Evolutionary conservation across 1,140 invertebrate species (phyloP).

Genomic region (Pomacea maculata): DNA sequence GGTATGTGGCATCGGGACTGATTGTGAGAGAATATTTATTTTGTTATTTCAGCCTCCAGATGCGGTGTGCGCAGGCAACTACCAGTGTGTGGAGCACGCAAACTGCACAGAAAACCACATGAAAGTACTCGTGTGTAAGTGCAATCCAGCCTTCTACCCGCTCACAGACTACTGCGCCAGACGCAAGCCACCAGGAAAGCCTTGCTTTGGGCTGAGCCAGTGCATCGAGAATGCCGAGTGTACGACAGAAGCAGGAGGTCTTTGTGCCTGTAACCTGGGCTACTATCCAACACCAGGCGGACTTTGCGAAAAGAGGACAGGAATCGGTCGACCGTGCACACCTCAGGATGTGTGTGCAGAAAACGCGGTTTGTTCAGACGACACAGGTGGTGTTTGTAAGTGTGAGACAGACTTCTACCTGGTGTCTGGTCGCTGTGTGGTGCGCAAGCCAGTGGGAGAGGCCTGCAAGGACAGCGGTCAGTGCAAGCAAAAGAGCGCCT

Average conservation of each 20-base stretch:
- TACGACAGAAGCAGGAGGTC: conserved; percentile 5
- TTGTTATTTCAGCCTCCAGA: conserved; percentile 9
- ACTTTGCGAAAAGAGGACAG: conserved; percentile 22
- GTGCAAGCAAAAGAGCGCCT: conserved; percentile 19
- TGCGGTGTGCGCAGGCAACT: conserved; percentile 6
- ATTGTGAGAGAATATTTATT: background rate
- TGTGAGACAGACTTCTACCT: conserved; percentile 24
- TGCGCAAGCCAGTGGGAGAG: conserved; percentile 18
- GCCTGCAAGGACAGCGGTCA: conserved; percentile 18
- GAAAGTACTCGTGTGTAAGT: conserved; percentile 20
- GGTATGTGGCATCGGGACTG: too few relatives aligned
- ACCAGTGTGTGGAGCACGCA: conserved; percentile 28
- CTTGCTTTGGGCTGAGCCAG: conserved; percentile 19
- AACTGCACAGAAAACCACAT: conserved; percentile 15
- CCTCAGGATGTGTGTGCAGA: conserved; percentile 24
- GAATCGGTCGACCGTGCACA: conserved; percentile 14
- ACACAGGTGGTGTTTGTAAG: conserved; percentile 19
- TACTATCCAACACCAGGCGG: conserved; percentile 5
- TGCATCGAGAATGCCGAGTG: conserved; percentile 25
- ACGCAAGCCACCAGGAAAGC: conserved; percentile 4
- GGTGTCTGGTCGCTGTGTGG: conserved; percentile 18
- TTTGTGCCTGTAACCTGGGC: conserved; percentile 20
- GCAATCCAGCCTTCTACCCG: conserved; percentile 19
- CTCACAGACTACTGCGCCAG: conserved; percentile 5
- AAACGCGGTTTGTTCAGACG: conserved; percentile 27